A percentile compares a stretch with the other conserved stretches of the same genome.
phyloP scores from a whole-genome alignment of 2,797 vertebrate genomes.

The Tenualosa ilisha region DNA sequence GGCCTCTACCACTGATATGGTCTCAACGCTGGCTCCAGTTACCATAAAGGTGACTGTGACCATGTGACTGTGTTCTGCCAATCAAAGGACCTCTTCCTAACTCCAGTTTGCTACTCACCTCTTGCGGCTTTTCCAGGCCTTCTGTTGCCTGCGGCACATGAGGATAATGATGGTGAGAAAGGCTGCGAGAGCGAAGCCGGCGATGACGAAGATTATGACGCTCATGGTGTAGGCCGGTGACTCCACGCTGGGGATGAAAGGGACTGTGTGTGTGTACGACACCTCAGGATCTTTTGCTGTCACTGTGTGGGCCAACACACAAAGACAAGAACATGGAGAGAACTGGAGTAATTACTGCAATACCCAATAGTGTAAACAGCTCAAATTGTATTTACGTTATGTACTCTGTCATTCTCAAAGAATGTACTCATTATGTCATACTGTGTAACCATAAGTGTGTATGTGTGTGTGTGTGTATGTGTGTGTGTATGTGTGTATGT shows the following conservation, averaged over 20 bases:
- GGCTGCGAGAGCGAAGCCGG: conserved; percentile 75
- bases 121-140: conserved; percentile 83
- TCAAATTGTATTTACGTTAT: not conserved
- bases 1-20: too few relatives aligned
- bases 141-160: conserved; percentile 79
- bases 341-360: not conserved
- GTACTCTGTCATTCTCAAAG: too few relatives aligned
- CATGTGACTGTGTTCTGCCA: too few relatives aligned
- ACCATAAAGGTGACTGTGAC: too few relatives aligned
- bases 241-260: not conserved
- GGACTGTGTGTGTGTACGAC: not conserved
- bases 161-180: conserved; percentile 78
- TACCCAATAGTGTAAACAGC: too few relatives aligned
- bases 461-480: not conserved
- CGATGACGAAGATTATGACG: conserved; percentile 86
- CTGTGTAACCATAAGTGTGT: not conserved
- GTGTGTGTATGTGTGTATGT: not conserved
- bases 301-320: not conserved
- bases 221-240: conserved; percentile 91
- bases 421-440: not conserved
- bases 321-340: not conserved
- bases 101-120: conserved; percentile 68
- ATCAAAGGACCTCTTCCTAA: too few relatives aligned
- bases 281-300: not conserved
- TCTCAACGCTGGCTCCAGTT: too few relatives aligned